Base-by-base conservation (phyloP, 2,797 vertebrate genomes). In the Cyprinella venusta region DNA sequence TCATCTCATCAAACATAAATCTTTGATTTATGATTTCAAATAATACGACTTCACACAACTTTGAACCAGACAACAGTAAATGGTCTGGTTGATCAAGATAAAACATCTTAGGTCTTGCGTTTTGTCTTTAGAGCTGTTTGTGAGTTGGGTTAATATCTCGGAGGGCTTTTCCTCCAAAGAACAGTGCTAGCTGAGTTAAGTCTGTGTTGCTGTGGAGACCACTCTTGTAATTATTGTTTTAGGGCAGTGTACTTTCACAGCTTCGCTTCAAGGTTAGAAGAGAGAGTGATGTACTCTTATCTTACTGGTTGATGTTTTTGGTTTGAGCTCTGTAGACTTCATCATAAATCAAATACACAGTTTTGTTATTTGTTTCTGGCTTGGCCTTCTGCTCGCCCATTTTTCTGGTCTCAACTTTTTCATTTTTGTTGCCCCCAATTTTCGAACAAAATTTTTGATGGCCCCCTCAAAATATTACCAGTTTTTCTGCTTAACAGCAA, bases 151-250 rank as follows among this genome's bases (percentile, higher is more conserved):
- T 40, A 50, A 59, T 79, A 54, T 85, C 38, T 68, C 5, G 26
- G 18, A 59, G 26, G 24, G 54, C 24, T 80, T 56, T 50, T 40
- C 61, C 30, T 63, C 12, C 8, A 24, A 59, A 61, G 5, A 26
- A 26, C n/a, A 59, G 10, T 59, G 10, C 54, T 10, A 10, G 54
- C 21, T 56, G 54, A 56, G n/a, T 56, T n/a, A 21, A n/a, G 54
- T n/a, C 54, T n/a, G 54, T 56, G n/a, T 88, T 83, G 68, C 74
- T 82, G 19, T 79, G 78, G 81, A 81, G 64, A 83, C 36, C 30
- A 12, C 24, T 68, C 21, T 21, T 61, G 54, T 76, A 61, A 76
- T 59, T 76, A 36, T 38, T 77, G 24, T 45, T 68, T 24, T 26
- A 40, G 30, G 19, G 0, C 48, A 56, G n/a, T 42, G n/a, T 61